A percentile compares a stretch with the other conserved stretches of the same genome.
These are phyloP conservation scores for Pelvicachromis taeniatus DNA, from an alignment of 2,113 vertebrate species.

Conservation along the genomic window DNA sequence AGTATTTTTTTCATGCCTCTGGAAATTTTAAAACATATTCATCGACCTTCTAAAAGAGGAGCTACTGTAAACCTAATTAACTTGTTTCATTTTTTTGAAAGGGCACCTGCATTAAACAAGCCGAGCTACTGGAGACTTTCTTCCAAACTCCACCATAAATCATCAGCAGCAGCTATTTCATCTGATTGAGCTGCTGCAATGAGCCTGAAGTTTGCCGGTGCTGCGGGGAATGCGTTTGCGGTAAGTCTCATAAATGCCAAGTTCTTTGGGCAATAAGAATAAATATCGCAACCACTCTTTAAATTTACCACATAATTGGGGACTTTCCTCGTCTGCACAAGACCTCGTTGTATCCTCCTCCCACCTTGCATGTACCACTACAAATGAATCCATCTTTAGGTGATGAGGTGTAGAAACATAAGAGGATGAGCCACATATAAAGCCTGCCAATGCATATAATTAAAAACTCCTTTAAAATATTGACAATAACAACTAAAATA, in stretches of 20 bases:
- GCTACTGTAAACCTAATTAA: conserved; percentile 56
- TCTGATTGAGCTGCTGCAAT: conserved; percentile 52
- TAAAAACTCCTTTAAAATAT: background rate
- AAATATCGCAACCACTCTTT: conserved; percentile 71
- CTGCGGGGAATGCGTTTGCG: conserved; percentile 70
- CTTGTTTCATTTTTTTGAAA: conserved; percentile 58
- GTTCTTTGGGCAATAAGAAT: conserved; percentile 74
- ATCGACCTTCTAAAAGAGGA: conserved; percentile 29
- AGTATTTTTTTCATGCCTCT: conserved; percentile 4
- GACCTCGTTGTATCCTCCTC: conserved; percentile 54
- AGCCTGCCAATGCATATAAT: background rate
- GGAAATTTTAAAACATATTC: conserved; percentile 29
- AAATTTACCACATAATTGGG: conserved; percentile 80
- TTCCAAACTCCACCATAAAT: conserved; percentile 73
- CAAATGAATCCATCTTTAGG: conserved; percentile 48
- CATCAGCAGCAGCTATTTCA: conserved; percentile 67
- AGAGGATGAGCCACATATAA: conserved; percentile 15
- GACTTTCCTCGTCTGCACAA: conserved; percentile 78
- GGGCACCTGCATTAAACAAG: conserved; percentile 58
- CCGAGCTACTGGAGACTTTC: conserved; percentile 49
- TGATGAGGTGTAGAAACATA: conserved; percentile 7
- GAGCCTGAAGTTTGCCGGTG: conserved; percentile 58
- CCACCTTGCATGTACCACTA: conserved; percentile 27
- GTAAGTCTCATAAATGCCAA: conserved; percentile 74
- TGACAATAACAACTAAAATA: background rate